phyloP scores from a whole-genome alignment of 1,140 invertebrate species.

The Protaetia brevitarsis region DNA sequence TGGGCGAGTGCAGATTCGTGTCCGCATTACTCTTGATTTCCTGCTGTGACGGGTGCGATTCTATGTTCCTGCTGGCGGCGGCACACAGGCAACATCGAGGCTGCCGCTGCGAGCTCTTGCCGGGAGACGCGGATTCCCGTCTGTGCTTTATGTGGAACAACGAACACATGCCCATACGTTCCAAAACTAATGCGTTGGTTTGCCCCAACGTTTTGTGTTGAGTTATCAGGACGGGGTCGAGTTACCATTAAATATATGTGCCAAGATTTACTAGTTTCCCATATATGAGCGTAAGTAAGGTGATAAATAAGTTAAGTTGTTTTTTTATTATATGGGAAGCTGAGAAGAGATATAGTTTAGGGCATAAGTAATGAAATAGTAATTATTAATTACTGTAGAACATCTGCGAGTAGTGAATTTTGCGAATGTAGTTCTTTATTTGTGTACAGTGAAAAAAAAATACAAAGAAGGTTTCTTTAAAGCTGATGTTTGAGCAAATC shows the following conservation, averaged over 20 bases:
- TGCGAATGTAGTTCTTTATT: too few species aligned
- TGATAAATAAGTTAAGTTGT: too few species aligned
- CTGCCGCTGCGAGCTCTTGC: not conserved
- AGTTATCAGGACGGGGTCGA: not conserved
- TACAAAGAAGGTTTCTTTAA: too few species aligned
- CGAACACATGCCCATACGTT: not conserved
- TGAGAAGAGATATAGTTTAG: too few species aligned
- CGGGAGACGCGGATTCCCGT: not conserved
- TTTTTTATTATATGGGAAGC: too few species aligned
- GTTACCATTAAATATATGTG: not conserved
- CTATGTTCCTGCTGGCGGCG: slow-evolving; percentile 21
- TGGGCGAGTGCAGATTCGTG: slow-evolving; percentile 50
- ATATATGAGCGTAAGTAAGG: too few species aligned
- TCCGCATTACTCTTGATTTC: slow-evolving; percentile 52
- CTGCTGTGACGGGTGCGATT: slow-evolving; percentile 42
- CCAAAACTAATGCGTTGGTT: not conserved
- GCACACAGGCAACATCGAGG: not conserved
- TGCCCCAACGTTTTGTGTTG: not conserved
- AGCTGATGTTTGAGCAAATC: too few species aligned
- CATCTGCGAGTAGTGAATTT: too few species aligned
- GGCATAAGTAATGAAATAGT: too few species aligned
- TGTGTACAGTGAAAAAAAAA: too few species aligned
- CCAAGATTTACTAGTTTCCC: not conserved
- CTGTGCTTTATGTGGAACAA: not conserved
- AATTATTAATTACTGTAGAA: too few species aligned